Base-by-base conservation (phyloP, 2,888 invertebrate species). In the Scrobipalpa atriplicella region DNA sequence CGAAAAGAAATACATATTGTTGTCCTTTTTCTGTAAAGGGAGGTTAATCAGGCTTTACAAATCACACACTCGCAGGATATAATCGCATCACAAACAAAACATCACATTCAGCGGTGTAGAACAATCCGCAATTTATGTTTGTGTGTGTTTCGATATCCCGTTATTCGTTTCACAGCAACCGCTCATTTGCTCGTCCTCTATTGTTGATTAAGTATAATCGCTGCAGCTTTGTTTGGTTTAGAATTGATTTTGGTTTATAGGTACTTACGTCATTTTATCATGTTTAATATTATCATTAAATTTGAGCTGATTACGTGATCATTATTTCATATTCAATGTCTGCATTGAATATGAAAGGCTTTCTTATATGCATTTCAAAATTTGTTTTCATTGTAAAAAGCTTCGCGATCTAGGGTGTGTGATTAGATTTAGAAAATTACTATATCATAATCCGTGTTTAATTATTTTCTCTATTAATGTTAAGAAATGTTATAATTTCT, bases 61-160 rank as follows among this genome's bases (percentile, higher is more conserved):
- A 43, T 8, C 9, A 47, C 16, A 10, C n/a, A 47, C n/a, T n/a
- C n/a, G 6, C 16, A 47, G 21, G 21, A 21, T 10, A 19, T 54
- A 54, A 54, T 54, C 21, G 54, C 54, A 54, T 19, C 21, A 21
- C 18, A 54, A 54, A 54, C 21, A 19, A 54, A 18, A 54, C 54
- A 21, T 54, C 54, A 54, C 54, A 54, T 19, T 11, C 54, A 54
- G 10, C 18, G 52, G 19, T 18, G 52, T 54, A 18, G 21, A 54
- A 54, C 54, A 21, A 54, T 54, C 54, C 54, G 2, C 54, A 54
- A 54, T 54, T 54, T 21, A n/a, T 54, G 21, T 19, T 16, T 9
- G 47, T 47, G 47, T 16, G 47, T 9, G 47, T 47, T 3, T 47
- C 16, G 5, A 16, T 47, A 16, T 47, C 13, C 13, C 21, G 18